Conservation (phyloP, 2,888 invertebrate species). For the Noctua janthe region DNA sequence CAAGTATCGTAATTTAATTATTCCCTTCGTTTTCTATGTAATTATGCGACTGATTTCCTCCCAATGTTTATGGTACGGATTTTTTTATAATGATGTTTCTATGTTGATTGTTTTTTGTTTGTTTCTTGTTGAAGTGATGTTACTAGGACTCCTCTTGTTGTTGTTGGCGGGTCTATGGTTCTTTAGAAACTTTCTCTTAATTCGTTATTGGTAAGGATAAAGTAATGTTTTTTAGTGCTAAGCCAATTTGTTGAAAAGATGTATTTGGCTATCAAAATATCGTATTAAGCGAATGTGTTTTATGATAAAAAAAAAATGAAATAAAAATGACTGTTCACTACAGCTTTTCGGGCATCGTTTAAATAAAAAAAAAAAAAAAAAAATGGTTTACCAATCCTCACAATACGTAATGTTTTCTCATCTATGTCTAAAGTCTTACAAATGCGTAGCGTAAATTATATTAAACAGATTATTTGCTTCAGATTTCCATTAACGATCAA, state of each 20-base stretch:
- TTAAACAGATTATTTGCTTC: not conserved
- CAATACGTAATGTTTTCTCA: not conserved
- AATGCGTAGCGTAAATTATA: not conserved
- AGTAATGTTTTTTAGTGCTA: not conserved
- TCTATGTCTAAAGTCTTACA: not conserved
- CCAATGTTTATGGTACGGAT: conserved; percentile 17
- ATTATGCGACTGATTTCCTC: conserved; percentile 80
- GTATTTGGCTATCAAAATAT: not conserved
- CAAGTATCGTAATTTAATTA: conserved; percentile 83
- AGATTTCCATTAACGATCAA: conserved; percentile 7
- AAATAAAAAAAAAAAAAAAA: not conserved
- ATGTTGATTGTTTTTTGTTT: conserved; percentile 17
- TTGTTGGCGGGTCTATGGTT: not conserved
- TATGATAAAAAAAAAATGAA: not conserved
- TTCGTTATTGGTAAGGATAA: not conserved
- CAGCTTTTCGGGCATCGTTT: not conserved
- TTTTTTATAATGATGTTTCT: conserved; percentile 26
- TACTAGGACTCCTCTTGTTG: too few relatives aligned
- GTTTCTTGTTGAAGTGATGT: conserved; percentile 7
- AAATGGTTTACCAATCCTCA: not conserved
- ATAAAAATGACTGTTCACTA: not conserved
- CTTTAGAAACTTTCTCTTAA: not conserved
- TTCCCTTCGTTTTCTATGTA: conserved; percentile 75
- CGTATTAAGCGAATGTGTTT: not conserved
- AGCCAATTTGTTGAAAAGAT: not conserved